Base-by-base conservation (phyloP, 2,113 vertebrate species). In the Edolisoma coerulescens region DNA sequence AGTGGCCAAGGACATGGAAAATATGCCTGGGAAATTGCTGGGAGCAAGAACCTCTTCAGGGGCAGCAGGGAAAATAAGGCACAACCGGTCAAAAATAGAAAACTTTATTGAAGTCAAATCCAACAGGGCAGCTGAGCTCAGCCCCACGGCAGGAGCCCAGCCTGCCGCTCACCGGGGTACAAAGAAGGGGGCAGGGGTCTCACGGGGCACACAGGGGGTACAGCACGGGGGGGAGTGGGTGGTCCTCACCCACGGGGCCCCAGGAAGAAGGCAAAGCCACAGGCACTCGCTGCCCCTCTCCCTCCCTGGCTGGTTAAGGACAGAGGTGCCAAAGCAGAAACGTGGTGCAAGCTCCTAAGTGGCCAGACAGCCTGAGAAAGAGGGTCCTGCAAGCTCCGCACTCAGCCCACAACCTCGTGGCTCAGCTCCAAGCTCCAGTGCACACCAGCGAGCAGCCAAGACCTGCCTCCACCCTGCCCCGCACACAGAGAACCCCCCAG, bases 61-160 rank as follows among this genome's bases (percentile, higher is more conserved):
- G 96, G 81, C 97, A 97, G 85, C 60, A 78, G 83, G 95, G 94
- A 97, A 97, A 98, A 98, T 95, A 98, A 98, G 95, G 97, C 98
- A 97, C 97, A 96, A 96, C 47, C 1, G 96, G 97, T 97, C 92
- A 98, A 98, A 98, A 98, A 98, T 97, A 98, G 95, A 98, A 95
- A 98, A 97, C 95, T 98, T 98, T 98, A 98, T 98, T 98, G 94
- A 96, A 97, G 87, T 93, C 75, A 90, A 73, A 94, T 92, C 82
- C 90, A 95, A 96, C 49, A 82, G 94, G 76, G 86, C 90, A 95
- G 91, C 74, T 94, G 91, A 96, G 91, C 82, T 83, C 85, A 77
- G 85, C 79, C 89, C 87, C 83, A 86, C 4, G 77, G 90, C 91
- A 93, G 91, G 84, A 91, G 80, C 83, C 93, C 88, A 91, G 96